Evolutionary conservation across 2,797 vertebrate genomes (phyloP), one percentile per base, ranked within the genome.

Genomic region (Artibeus jamaicensis): DNA sequence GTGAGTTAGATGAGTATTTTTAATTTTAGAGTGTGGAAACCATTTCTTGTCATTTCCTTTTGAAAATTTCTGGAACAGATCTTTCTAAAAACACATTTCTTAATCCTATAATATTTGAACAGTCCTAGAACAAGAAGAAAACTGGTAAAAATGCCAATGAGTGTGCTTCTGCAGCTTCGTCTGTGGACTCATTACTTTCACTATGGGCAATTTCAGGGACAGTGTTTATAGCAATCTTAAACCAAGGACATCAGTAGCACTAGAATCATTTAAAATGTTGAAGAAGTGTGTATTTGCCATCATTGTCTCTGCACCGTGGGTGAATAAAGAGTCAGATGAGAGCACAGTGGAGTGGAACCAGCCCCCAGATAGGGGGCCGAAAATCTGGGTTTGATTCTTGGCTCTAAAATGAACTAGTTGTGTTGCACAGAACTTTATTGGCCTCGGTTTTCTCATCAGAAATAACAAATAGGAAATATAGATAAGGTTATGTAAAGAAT

Each of bases 1-100:
- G 71, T n/a, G 93, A 89, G 85, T 93, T 96, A 18, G 94, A 86
- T 86, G 93, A 94, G 21, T 24, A 96, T 96, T 98, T 87, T 96
- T 96, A 96, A 97, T n/a, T 89, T 95, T 65, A 39, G 44, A 32
- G 10, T 29, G 18, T 97, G 16, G 48, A 83, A 97, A 76, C 82
- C 70, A 57, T 62, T 92, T 89, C 70, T 93, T 95, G 55, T 74
- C 3, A 92, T 97, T 98, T 42, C 14, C 46, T 96, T 96, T 94
- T 94, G 77, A 83, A 97, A 86, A n/a, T 73, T n/a, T 92, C 73
- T 90, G 34, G 14, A 85, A 34, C 21, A 92, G 65, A 87, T 87
- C 44, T 85, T n/a, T 26, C 83, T 95, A 55, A 92, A 93, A 89
- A 82, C 67, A 93, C 67, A 83, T 84, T 88, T 93, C 29, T 93